Evolutionary conservation across 2,113 vertebrate genomes (phyloP), one percentile per base, ranked within the genome.

Genomic region (Marmota flaviventris): DNA sequence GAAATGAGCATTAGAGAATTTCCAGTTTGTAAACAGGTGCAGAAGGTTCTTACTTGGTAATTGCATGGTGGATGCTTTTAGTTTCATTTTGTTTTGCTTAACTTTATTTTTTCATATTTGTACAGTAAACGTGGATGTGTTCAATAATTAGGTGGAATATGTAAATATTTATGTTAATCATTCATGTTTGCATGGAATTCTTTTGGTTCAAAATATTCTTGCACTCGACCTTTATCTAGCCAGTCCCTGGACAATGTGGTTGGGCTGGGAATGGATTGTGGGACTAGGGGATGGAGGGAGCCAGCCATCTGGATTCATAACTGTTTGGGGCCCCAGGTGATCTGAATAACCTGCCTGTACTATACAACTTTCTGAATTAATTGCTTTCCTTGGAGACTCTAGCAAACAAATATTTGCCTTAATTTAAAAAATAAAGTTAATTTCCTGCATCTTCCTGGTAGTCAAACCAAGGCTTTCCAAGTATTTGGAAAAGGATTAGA

Each of bases 401-500:
- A 94, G 89, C 39, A 96, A 95, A 94, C 81, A 94, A 96, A 89
- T 95, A 94, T 72, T 96, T 95, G 53, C 70, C 86, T 96, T 93
- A 77, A 89, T 92, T 73, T 75, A 56, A 89, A 86, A 88, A 81
- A 92, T 45, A 67, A 78, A 72, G 76, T 86, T 95, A 72, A 88
- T 94, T 95, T 96, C 20, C 4, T 69, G 25, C 89, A 39, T 95
- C 81, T 94, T 94, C 29, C 25, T 93, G 89, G 39, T 86, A 37
- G 67, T 83, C 45, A 95, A 79, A 88, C 27, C 22, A 90, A 82
- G 70, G 72, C 84, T 97, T 94, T 78, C 79, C 12, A 93, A 86
- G 73, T 87, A 94, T 95, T 95, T 97, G 89, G 85, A 8, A 95
- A 97, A 93, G 79, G 85, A 84, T 97, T 97, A 94, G 89, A 94